These are phyloP conservation scores for Holacanthus passer DNA, from an alignment of 2,113 vertebrate genomes.

Conservation along the genomic window DNA sequence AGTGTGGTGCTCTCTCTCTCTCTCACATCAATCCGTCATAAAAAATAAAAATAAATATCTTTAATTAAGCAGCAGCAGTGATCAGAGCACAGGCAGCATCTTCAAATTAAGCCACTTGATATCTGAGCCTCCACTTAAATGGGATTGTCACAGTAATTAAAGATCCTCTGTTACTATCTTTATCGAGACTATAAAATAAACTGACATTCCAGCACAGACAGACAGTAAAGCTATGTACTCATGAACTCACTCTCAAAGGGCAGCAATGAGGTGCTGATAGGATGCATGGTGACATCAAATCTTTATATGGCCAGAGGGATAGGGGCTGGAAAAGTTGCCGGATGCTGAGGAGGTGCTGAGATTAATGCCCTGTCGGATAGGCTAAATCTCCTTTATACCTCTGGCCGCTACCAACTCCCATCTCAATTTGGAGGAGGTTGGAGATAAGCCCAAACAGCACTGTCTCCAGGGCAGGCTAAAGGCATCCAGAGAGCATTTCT, in stretches of 20 bases:
- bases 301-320: constrained; percentile 58
- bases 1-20: not conserved
- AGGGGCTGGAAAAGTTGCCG: constrained; percentile 20
- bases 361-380: constrained; percentile 76
- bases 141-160: constrained; percentile 17
- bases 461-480: constrained; percentile 60
- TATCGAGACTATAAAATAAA: not conserved
- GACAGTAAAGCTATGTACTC: constrained; percentile 6
- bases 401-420: constrained; percentile 76
- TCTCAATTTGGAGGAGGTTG: constrained; percentile 80
- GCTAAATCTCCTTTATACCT: constrained; percentile 78
- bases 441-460: constrained; percentile 64
- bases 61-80: not conserved
- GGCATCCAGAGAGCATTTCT: constrained; percentile 49
- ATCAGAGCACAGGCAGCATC: not conserved
- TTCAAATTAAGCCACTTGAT: not conserved
- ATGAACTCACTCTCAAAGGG: constrained; percentile 5
- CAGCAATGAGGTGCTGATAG: constrained; percentile 26
- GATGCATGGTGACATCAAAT: constrained; percentile 48
- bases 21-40: not conserved
- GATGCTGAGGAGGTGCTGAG: constrained; percentile 55
- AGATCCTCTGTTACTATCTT: constrained; percentile 16
- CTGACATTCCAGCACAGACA: not conserved
- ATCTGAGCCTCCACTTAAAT: constrained; percentile 3
- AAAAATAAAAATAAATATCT: not conserved